Base-by-base conservation (phyloP, 1,140 invertebrate genomes). In the Coelopa frigida region DNA sequence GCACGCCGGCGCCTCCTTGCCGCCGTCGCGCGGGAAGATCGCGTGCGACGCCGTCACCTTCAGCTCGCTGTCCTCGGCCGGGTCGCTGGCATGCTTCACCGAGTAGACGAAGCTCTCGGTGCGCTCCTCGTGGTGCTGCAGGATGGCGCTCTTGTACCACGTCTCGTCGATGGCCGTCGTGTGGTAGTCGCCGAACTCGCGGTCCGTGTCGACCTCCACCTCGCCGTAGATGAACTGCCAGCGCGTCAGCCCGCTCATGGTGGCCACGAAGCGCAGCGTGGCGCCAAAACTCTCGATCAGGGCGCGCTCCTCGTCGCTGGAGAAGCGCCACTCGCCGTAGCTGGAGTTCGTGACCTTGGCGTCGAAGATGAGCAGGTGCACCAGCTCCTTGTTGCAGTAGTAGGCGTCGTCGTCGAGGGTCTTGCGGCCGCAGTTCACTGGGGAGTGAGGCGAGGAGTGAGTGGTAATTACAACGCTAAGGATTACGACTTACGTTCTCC, bases 81-180 rank as follows among this genome's bases (percentile, higher is more conserved):
- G 65, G n/a, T 74, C 72, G 5, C 71, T 72, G 45, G 83, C 79
- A 58, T 86, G 81, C 4, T 87, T 85, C 1, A 92, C 85, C 47
- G 82, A 81, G 59, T 86, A 86, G 0, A 89, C 84, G 55, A 87
- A 82, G 1, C 79, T 79, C 20, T 87, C 79, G 3, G 79, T 73
- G 12, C 55, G 56, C 52, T 88, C 83, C 22, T 84, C 73, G 56
- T 82, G 75, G 67, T 89, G 84, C 55, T 89, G 87, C 29, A 94
- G 77, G 4, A 95, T 87, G 3, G 93, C 90, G 37, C 87, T 81
- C 62, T 87, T 86, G 61, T 96, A 97, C 86, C 91, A 96, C 0
- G 85, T 80, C 64, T 94, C 91, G 61, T 95, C 87, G 15, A 93
- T 87, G 1, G 91, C 83, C 42, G 78, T 78, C 12, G 78, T 80